Evolutionary conservation across 2,888 invertebrate species (phyloP).

Genomic region (Netelia melanura): DNA sequence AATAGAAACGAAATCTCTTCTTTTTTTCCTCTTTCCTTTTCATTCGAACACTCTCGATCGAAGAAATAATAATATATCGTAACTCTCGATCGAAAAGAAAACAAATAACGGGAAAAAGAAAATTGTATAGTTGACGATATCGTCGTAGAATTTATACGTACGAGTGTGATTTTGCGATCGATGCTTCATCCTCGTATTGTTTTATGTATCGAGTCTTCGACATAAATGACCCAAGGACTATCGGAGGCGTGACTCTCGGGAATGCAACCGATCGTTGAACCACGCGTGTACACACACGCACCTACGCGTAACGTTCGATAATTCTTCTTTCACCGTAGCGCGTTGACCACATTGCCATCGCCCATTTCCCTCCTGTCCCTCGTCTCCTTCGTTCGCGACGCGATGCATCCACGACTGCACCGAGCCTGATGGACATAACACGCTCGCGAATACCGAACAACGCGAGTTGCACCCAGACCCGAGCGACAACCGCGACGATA

Average conservation of each 20-base stretch:
- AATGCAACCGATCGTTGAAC: conserved; percentile 64
- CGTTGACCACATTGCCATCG: conserved; percentile 54
- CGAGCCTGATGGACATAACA: not conserved
- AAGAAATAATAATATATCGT: conserved; percentile 25
- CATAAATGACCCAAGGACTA: conserved; percentile 61
- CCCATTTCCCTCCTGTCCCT: conserved; percentile 35
- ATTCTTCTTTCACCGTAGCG: conserved; percentile 11
- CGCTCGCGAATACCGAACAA: conserved; percentile 33
- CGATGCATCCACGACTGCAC: conserved; percentile 49
- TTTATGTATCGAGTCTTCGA: not conserved
- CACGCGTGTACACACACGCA: conserved; percentile 49
- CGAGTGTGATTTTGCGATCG: not conserved
- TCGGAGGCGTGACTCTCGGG: conserved; percentile 66
- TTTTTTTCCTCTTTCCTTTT: conserved; percentile 29
- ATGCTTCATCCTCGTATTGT: not conserved
- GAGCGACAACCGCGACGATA: conserved; percentile 49
- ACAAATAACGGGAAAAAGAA: not conserved
- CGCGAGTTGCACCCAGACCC: conserved; percentile 4
- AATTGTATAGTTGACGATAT: not conserved
- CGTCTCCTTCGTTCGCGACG: not conserved
- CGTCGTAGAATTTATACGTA: not conserved
- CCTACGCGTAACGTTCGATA: not conserved
- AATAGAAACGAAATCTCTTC: conserved; percentile 47
- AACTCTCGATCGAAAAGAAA: not conserved
- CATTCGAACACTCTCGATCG: conserved; percentile 6